These are phyloP conservation scores for Nasonia longicornis DNA, from an alignment of 1,140 invertebrate genomes.

Conservation along the genomic window DNA sequence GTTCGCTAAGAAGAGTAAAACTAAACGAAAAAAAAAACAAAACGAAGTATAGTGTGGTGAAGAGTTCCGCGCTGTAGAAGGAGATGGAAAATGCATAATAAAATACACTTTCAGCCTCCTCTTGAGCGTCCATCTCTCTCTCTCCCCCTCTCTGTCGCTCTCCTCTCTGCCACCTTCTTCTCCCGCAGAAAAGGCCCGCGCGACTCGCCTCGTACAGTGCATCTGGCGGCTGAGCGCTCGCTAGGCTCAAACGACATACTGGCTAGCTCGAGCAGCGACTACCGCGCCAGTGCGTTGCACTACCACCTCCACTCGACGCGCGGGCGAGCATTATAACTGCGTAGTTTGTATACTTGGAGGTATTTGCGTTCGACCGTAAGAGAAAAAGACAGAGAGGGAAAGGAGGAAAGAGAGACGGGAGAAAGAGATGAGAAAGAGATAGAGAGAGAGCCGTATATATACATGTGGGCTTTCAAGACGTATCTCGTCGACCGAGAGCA, in stretches of 20 bases:
- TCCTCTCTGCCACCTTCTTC: background rate
- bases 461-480: constrained; percentile 23
- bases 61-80: constrained; percentile 19
- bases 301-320: constrained; percentile 26
- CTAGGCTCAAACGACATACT: constrained; percentile 26
- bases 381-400: background rate
- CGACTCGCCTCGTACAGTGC: constrained; percentile 9
- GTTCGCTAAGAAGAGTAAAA: background rate
- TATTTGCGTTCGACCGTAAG: constrained; percentile 33
- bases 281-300: constrained; percentile 40
- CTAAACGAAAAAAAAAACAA: background rate
- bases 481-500: constrained; percentile 27
- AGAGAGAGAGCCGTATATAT: background rate
- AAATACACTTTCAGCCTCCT: constrained; percentile 42
- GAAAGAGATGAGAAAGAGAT: background rate
- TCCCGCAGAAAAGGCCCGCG: constrained; percentile 32
- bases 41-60: background rate
- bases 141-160: constrained; percentile 1
- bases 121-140: background rate
- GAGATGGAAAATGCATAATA: constrained; percentile 42
- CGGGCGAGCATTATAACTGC: constrained; percentile 43
- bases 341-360: constrained; percentile 45
- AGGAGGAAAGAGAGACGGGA: background rate
- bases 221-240: constrained; percentile 23
- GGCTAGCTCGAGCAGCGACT: constrained; percentile 32